Evolutionary conservation across 2,113 vertebrate species (phyloP).

Genomic region (Miniopterus natalensis): DNA sequence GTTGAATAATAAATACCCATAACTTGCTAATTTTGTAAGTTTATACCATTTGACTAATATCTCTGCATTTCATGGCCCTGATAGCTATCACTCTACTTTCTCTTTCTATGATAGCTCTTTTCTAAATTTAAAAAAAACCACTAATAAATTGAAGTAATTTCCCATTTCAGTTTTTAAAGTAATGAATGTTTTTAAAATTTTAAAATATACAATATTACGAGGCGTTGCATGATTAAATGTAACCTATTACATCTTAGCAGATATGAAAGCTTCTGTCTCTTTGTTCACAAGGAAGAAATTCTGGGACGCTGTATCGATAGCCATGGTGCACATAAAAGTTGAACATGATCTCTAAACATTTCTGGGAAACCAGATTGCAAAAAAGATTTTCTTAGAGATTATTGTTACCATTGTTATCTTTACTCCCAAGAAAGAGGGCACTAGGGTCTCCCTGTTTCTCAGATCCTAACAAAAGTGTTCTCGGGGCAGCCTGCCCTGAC

Average conservation of each 20-base stretch:
- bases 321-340: neutral
- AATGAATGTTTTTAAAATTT: neutral
- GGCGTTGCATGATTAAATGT: neutral
- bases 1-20: neutral
- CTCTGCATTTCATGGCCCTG: neutral
- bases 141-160: neutral
- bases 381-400: neutral
- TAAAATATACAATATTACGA: neutral
- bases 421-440: neutral
- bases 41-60: neutral
- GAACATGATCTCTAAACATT: neutral
- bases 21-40: neutral
- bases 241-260: neutral
- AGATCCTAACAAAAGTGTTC: neutral
- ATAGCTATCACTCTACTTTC: neutral
- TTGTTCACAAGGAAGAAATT: neutral
- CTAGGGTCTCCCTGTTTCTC: neutral
- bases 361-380: neutral
- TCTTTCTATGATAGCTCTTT: neutral
- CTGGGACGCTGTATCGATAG: neutral
- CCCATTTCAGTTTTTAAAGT: neutral
- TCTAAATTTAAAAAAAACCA: neutral
- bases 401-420: neutral
- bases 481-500: neutral
- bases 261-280: neutral